Evolutionary conservation across 2,797 vertebrate genomes (phyloP).

Genomic region (Merluccius polli): DNA sequence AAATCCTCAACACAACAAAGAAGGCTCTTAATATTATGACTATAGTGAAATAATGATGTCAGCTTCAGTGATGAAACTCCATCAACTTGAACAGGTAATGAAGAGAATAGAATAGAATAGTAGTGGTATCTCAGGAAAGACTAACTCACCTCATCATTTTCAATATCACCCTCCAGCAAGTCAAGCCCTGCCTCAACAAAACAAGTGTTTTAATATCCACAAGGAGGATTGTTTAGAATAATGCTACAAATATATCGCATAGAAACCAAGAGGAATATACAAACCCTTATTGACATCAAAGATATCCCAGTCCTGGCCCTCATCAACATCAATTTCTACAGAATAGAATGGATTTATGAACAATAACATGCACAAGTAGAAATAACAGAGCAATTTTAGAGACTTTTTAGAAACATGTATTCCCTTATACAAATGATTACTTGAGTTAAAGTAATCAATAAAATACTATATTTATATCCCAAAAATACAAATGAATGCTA

Average conservation of each 20-base stretch:
- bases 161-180: conserved; percentile 86
- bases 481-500: not conserved
- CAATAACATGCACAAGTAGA: not conserved
- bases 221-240: not conserved
- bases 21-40: not conserved
- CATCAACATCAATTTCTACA: conserved; percentile 78
- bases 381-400: not conserved
- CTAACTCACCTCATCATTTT: conserved; percentile 68
- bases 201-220: conserved; percentile 1
- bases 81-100: not conserved
- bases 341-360: conserved; percentile 15
- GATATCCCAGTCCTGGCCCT: conserved; percentile 79
- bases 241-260: not conserved
- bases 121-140: not conserved
- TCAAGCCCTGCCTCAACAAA: conserved; percentile 76
- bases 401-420: not conserved
- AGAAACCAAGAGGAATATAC: conserved; percentile 9
- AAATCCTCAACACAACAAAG: not conserved
- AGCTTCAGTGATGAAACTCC: not conserved
- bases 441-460: not conserved
- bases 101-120: not conserved
- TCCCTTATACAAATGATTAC: not conserved
- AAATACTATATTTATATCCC: not conserved
- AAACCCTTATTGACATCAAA: conserved; percentile 85
- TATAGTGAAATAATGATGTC: not conserved